Base-by-base conservation (phyloP, 2,797 vertebrate genomes). In the Tenualosa ilisha region DNA sequence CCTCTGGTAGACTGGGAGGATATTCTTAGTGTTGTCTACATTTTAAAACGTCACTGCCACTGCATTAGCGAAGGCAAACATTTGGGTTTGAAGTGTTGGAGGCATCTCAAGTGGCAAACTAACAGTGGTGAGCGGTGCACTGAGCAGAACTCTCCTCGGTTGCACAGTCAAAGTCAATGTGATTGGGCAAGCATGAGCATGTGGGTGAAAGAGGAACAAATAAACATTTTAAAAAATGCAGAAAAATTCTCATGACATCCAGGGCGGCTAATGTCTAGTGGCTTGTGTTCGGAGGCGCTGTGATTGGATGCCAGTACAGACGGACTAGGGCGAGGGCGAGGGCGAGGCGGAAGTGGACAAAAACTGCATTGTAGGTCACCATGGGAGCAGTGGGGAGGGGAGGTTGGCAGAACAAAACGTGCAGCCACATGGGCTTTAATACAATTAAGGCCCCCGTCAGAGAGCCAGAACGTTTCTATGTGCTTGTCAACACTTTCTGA, bases 61-160 rank as follows among this genome's bases (percentile, higher is more conserved):
- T 54, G 46, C 40, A 56, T 85, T 89, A 82, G 82, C 84, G 81
- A 84, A 86, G 31, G 75, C 85, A 90, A 92, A 89, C 89, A 85
- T 85, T 86, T 87, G 54, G 84, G 84, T 88, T 88, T 85, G 15
- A 59, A 87, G 82, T 82, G 37, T 31, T n/a, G 46, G 85, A 87
- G 84, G 84, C 61, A 15, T 46, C 88, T 54, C n/a, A 22, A 87
- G 83, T 17, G 85, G 84, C 75, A 87, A 89, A 91, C 87, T 90
- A 85, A 81, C 46, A 31, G 59, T 84, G 61, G 54, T 46, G 75
- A 83, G 82, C 63, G 81, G 75, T 72, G 40, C 50, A 37, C 17
- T 31, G 65, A 86, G 83, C 20, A 54, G 56, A 86, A 56, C 68
- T 43, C 43, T 24, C 75, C 82, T n/a, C 8, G 37, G n/a, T 54